A percentile compares a stretch with the other conserved stretches of the same genome.
phyloP scores from a whole-genome alignment of 92 coral and sea anemone species.

The Virgularia gustaviana region DNA sequence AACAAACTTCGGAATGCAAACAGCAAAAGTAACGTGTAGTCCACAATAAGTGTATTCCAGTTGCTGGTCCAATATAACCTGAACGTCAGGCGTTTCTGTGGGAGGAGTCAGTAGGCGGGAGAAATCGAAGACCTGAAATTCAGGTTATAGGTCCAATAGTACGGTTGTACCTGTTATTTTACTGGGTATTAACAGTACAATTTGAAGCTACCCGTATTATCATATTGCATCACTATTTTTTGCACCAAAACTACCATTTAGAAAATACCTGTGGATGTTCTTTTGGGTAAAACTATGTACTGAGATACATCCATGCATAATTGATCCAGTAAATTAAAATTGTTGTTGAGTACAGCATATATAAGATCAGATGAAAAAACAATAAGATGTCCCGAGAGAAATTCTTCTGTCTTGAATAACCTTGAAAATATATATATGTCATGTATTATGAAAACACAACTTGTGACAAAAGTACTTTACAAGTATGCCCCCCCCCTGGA shows the following conservation, averaged over 20 bases:
- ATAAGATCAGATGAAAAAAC: background rate
- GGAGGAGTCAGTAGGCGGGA: too few relatives aligned
- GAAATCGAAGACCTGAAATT: too few relatives aligned
- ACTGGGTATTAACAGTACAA: background rate
- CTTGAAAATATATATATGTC: background rate
- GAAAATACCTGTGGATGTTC: background rate
- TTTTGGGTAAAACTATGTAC: background rate
- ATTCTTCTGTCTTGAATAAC: slow-evolving; percentile 8
- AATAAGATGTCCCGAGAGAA: background rate
- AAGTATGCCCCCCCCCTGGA: too few relatives aligned
- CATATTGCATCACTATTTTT: background rate
- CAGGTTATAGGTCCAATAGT: too few relatives aligned
- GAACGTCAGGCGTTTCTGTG: too few relatives aligned
- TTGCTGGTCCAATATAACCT: too few relatives aligned
- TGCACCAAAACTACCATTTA: background rate
- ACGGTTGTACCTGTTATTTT: too few relatives aligned
- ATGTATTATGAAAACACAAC: background rate
- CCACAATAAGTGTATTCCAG: too few relatives aligned
- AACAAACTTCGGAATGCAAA: too few relatives aligned
- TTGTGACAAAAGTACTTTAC: too few relatives aligned
- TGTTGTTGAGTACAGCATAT: background rate
- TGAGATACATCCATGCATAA: slow-evolving; percentile 1
- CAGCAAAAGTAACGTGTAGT: too few relatives aligned
- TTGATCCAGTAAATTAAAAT: background rate
- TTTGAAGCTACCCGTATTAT: background rate